These are phyloP conservation scores for Ptilorrhoa leucosticta DNA, from an alignment of 2,113 vertebrate species.

Conservation along the genomic window DNA sequence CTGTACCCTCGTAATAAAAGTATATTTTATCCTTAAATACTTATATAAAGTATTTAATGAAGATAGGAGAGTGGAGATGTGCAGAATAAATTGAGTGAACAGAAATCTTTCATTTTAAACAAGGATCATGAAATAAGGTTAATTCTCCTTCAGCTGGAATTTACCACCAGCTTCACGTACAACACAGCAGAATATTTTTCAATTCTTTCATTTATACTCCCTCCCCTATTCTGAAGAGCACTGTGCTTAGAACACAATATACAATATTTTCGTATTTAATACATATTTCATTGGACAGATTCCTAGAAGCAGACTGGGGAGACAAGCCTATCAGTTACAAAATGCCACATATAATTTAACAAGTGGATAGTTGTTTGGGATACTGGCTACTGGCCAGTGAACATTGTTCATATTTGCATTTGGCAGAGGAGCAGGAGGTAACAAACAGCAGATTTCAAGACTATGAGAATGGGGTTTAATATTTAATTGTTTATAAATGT, in stretches of 20 bases:
- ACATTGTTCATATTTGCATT: background rate
- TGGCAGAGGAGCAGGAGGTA: background rate
- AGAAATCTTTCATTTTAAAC: background rate
- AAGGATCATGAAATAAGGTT: background rate
- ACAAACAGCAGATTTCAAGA: background rate
- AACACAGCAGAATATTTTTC: background rate
- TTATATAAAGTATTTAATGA: background rate
- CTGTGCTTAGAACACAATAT: conserved; percentile 17
- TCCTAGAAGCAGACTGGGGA: background rate
- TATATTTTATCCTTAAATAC: background rate
- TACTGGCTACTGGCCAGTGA: background rate
- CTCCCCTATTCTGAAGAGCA: background rate
- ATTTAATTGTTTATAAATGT: background rate
- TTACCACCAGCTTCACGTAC: background rate
- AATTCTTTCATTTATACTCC: background rate
- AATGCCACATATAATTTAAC: conserved; percentile 22
- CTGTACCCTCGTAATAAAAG: background rate
- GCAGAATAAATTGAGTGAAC: background rate
- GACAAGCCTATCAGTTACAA: conserved; percentile 14
- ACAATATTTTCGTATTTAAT: conserved; percentile 53
- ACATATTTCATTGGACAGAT: background rate
- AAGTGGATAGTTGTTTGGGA: conserved; percentile 20
- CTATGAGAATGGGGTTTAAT: background rate
- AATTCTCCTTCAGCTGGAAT: background rate
- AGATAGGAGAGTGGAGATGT: background rate